A percentile compares a stretch with the other conserved stretches of the same genome.
Evolutionary conservation across 2,888 invertebrate genomes (phyloP).

Genomic region (Temnothorax rugatulus): DNA sequence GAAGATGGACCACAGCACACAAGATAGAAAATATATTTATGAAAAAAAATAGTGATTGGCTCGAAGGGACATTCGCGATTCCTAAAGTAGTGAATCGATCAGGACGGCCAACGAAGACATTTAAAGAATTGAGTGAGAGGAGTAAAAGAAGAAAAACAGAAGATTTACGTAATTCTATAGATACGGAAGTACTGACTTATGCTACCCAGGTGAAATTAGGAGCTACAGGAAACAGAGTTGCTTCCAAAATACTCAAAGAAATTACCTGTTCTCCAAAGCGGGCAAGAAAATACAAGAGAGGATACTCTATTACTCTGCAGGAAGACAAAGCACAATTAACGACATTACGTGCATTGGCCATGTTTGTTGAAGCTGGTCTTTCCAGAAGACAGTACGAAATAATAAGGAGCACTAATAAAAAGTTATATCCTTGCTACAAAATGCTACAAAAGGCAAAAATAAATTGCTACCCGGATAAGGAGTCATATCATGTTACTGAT

Average conservation of each 20-base stretch:
- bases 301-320: too few species aligned
- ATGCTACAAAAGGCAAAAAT: too few species aligned
- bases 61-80: background rate
- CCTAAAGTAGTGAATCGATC: background rate
- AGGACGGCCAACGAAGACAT: background rate
- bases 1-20: background rate
- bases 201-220: conserved; percentile 19
- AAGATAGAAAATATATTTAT: background rate
- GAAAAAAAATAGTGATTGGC: background rate
- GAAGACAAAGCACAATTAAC: too few species aligned
- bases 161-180: background rate
- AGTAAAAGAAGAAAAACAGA: conserved; percentile 15
- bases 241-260: conserved; percentile 26
- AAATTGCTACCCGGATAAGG: too few species aligned
- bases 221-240: conserved; percentile 17
- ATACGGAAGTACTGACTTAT: conserved; percentile 13
- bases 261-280: conserved; percentile 27
- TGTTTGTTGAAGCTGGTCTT: too few species aligned
- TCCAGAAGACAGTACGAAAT: too few species aligned
- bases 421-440: too few species aligned
- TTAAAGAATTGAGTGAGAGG: background rate
- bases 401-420: too few species aligned
- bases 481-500: too few species aligned
- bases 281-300: background rate
- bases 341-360: too few species aligned